Evolutionary conservation across 2,888 invertebrate genomes (phyloP).

Genomic region (Drosophila seclusa): DNA sequence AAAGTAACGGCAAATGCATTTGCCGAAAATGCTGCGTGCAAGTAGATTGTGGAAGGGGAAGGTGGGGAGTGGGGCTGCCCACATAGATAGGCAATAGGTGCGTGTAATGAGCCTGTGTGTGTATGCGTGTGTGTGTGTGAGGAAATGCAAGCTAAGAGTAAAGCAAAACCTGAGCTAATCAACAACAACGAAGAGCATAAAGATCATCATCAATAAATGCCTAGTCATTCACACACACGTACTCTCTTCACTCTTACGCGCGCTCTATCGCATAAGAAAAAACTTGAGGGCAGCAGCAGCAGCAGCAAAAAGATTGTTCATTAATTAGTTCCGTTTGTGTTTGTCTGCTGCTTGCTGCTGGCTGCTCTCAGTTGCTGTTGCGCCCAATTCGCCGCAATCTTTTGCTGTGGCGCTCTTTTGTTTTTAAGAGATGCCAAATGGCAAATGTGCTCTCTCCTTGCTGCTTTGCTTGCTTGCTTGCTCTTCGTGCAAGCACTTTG

Average conservation of each 20-base stretch:
- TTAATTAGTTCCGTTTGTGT: conserved; percentile 78
- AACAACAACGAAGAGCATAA: conserved; percentile 4
- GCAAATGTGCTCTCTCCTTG: conserved; percentile 45
- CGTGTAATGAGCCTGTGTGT: conserved; percentile 1
- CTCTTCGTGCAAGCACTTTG: conserved; percentile 21
- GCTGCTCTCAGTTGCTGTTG: conserved; percentile 29
- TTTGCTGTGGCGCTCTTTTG: conserved; percentile 51
- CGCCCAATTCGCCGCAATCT: conserved; percentile 70
- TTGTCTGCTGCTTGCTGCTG: conserved; percentile 27
- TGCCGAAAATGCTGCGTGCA: conserved; percentile 49
- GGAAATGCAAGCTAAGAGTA: not conserved
- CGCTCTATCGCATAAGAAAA: conserved; percentile 28
- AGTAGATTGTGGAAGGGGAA: not conserved
- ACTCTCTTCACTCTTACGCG: conserved; percentile 9
- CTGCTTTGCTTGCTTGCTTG: conserved; percentile 11
- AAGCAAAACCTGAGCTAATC: not conserved
- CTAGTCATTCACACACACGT: conserved; percentile 3
- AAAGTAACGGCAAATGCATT: conserved; percentile 42
- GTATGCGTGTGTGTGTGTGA: conserved; percentile 3
- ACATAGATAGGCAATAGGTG: conserved; percentile 32
- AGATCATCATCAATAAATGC: conserved; percentile 4
- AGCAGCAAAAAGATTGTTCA: conserved; percentile 72
- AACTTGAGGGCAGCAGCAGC: conserved; percentile 37
- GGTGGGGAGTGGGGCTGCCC: not conserved
- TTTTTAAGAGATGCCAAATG: conserved; percentile 50